These are phyloP conservation scores for Ancistrus triradiatus DNA, from an alignment of 2,113 vertebrate species.

Conservation along the genomic window DNA sequence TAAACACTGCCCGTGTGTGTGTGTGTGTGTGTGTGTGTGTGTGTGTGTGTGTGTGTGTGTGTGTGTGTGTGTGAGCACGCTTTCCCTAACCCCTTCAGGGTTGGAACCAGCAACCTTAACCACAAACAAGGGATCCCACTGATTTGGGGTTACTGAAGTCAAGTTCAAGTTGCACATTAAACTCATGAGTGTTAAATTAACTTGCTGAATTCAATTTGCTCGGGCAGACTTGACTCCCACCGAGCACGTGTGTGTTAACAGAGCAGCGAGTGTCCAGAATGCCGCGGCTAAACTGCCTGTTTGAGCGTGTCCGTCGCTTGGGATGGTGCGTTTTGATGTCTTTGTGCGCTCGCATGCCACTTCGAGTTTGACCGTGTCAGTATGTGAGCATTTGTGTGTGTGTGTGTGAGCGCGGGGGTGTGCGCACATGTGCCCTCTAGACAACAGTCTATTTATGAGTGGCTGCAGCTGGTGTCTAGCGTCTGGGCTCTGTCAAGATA, in stretches of 20 bases:
- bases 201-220: conserved; percentile 13
- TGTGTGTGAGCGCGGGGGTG: conserved; percentile 57
- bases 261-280: not conserved
- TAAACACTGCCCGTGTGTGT: too few species aligned
- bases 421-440: conserved; percentile 65
- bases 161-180: conserved; percentile 27
- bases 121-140: conserved; percentile 12
- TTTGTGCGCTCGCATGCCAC: not conserved
- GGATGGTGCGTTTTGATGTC: not conserved
- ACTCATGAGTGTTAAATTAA: conserved; percentile 14
- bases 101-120: conserved; percentile 7
- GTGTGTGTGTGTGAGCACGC: not conserved
- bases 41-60: not conserved
- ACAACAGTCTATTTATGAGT: conserved; percentile 76
- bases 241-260: not conserved
- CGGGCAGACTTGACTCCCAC: not conserved
- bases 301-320: not conserved
- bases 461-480: conserved; percentile 74
- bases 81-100: conserved; percentile 9
- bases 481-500: conserved; percentile 74
- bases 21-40: too few species aligned
- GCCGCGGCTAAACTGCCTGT: not conserved
- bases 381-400: conserved; percentile 47
- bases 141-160: conserved; percentile 24
- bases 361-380: not conserved